phyloP scores from a whole-genome alignment of 2,888 invertebrate genomes.

The Mimumesa dahlbomi region DNA sequence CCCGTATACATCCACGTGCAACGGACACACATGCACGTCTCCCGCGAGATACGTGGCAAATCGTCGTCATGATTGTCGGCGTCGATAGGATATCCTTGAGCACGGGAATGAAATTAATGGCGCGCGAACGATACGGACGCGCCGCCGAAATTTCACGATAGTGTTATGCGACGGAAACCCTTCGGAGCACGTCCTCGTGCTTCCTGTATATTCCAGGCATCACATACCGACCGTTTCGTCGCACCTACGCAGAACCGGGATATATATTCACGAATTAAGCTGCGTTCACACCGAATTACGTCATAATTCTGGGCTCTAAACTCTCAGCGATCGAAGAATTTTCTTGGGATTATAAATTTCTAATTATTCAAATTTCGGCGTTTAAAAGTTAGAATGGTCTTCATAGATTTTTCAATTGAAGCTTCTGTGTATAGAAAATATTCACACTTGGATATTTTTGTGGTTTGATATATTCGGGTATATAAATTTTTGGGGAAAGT shows the following conservation, averaged over 20 bases:
- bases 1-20: too few relatives aligned
- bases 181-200: constrained; percentile 62
- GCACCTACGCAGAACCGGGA: constrained; percentile 43
- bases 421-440: too few relatives aligned
- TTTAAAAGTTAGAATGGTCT: too few relatives aligned
- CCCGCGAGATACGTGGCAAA: constrained; percentile 58
- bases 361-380: too few relatives aligned
- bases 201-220: constrained; percentile 60
- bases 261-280: constrained; percentile 35
- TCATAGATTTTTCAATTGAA: too few relatives aligned
- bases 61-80: constrained; percentile 62
- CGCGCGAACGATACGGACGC: constrained; percentile 62
- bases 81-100: constrained; percentile 65
- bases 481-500: too few relatives aligned
- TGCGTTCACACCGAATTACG: too few relatives aligned
- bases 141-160: constrained; percentile 61
- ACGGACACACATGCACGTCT: constrained; percentile 1
- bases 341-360: too few relatives aligned
- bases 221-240: constrained; percentile 66
- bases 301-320: too few relatives aligned
- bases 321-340: too few relatives aligned
- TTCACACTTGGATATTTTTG: too few relatives aligned
- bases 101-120: constrained; percentile 68
- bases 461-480: too few relatives aligned
- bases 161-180: constrained; percentile 63